These are phyloP conservation scores for Mormyrus hasselquistii DNA, from an alignment of 2,797 vertebrate species.

Conservation along the genomic window DNA sequence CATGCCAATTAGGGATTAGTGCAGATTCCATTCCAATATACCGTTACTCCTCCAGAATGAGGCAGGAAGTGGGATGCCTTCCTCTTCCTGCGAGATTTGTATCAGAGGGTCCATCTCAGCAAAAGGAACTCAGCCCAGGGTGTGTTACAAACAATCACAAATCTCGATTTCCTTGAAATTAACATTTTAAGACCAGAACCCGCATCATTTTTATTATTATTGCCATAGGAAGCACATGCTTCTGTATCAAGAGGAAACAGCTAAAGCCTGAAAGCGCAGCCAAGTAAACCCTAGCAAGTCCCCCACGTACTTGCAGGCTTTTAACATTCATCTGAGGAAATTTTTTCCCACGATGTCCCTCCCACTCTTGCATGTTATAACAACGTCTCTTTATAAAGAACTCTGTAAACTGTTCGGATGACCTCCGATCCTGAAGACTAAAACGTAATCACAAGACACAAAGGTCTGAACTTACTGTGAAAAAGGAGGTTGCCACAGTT, in stretches of 20 bases:
- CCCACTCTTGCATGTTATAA: neutral
- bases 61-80: neutral
- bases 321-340: neutral
- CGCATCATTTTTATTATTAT: neutral
- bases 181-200: neutral
- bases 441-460: neutral
- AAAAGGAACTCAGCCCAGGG: neutral
- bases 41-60: neutral
- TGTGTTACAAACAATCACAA: neutral
- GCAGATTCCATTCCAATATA: neutral
- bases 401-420: neutral
- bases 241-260: neutral
- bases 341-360: neutral
- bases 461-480: neutral
- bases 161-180: neutral
- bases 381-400: neutral
- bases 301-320: neutral
- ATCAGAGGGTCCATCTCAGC: constrained; percentile 8
- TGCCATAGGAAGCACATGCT: neutral
- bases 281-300: neutral
- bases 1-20: constrained; percentile 15
- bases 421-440: neutral
- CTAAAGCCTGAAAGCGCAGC: neutral
- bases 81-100: neutral
- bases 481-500: neutral